Conservation (phyloP, 2,113 vertebrate species). For the Phalacrocorax pelagicus region DNA sequence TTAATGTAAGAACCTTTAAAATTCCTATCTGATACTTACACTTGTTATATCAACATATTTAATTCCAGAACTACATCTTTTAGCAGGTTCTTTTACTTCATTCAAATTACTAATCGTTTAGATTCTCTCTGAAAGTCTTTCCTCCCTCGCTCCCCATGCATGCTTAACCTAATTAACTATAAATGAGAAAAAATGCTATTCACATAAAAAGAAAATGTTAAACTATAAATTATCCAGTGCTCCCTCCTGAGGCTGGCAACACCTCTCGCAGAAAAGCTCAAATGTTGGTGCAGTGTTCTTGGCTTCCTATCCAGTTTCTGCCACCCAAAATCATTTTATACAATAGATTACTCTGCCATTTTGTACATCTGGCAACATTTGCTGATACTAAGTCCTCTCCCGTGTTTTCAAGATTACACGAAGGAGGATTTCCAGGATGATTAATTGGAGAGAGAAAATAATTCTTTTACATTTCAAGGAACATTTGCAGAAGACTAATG, state of each 20-base stretch:
- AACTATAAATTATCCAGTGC: slow-evolving; percentile 79
- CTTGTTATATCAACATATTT: slow-evolving; percentile 56
- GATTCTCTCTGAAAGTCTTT: slow-evolving; percentile 75
- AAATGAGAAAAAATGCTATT: slow-evolving; percentile 82
- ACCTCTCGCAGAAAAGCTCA: slow-evolving; percentile 49
- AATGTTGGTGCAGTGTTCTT: slow-evolving; percentile 28
- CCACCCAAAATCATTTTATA: slow-evolving; percentile 48
- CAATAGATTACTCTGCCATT: slow-evolving; percentile 49
- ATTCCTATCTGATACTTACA: slow-evolving; percentile 46
- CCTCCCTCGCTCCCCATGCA: slow-evolving; percentile 77
- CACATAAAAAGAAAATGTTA: slow-evolving; percentile 84
- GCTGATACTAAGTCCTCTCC: slow-evolving; percentile 24
- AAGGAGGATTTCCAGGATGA: slow-evolving; percentile 42
- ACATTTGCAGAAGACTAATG: slow-evolving; percentile 66
- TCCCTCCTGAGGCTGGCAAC: slow-evolving; percentile 56
- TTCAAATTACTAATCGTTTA: slow-evolving; percentile 80
- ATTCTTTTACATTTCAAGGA: slow-evolving; percentile 64
- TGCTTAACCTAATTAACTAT: slow-evolving; percentile 84
- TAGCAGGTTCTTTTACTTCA: slow-evolving; percentile 72
- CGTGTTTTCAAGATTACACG: slow-evolving; percentile 43
- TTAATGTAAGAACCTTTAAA: slow-evolving; percentile 56
- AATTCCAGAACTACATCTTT: slow-evolving; percentile 65
- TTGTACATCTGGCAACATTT: slow-evolving; percentile 50
- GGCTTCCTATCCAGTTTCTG: slow-evolving; percentile 28
- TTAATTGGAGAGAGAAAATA: slow-evolving; percentile 49